Evolutionary conservation across 2,888 invertebrate species (phyloP).

Genomic region (Phragmatobia fuliginosa): DNA sequence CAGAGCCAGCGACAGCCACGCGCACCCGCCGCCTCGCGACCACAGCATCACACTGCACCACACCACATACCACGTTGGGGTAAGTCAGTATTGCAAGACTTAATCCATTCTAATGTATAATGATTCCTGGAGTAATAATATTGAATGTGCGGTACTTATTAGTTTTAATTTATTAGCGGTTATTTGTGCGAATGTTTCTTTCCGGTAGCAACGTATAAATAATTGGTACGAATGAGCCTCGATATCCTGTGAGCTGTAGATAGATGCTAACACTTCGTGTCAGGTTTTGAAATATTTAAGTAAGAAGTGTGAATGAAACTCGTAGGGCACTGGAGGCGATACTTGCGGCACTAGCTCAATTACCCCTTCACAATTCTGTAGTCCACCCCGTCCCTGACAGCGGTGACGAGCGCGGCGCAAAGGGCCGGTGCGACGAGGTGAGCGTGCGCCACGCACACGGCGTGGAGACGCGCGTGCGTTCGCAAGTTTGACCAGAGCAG

Average conservation of each 20-base stretch:
- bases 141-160: neutral
- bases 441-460: constrained; percentile 55
- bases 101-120: too few species aligned
- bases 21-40: constrained; percentile 68
- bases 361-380: constrained; percentile 58
- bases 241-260: neutral
- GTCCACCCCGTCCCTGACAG: constrained; percentile 46
- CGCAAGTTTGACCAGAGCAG: constrained; percentile 21
- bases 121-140: neutral
- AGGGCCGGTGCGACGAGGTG: constrained; percentile 61
- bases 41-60: constrained; percentile 63
- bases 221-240: neutral
- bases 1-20: constrained; percentile 72
- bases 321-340: neutral
- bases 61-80: neutral
- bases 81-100: neutral
- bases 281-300: neutral
- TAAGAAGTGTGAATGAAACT: neutral
- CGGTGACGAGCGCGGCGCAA: constrained; percentile 36
- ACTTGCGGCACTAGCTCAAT: neutral
- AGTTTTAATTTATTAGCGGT: neutral
- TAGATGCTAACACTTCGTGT: neutral
- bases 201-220: too few species aligned
- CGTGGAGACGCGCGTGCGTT: constrained; percentile 39
- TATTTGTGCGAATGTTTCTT: neutral